Percentiles rank a stretch among this genome's conserved stretches.
Conservation (phyloP, 2,888 invertebrate species). For the Agrochola macilenta region DNA sequence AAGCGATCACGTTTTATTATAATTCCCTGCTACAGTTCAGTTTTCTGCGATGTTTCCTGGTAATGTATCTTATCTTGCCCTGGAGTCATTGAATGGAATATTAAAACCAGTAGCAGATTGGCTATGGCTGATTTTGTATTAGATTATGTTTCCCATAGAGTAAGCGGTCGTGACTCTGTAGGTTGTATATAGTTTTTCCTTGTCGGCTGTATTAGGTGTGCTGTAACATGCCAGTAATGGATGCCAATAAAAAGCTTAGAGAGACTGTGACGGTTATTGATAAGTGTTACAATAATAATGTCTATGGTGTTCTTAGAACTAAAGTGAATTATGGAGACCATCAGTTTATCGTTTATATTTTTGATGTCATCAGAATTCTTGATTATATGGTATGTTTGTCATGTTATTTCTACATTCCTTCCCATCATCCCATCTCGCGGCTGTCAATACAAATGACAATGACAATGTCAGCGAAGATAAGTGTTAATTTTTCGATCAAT, state of each 20-base stretch:
- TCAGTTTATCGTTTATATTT: constrained; percentile 9
- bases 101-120: constrained; percentile 64
- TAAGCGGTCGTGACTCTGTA: constrained; percentile 47
- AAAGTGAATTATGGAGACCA: constrained; percentile 1
- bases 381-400: not conserved
- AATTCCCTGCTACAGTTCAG: constrained; percentile 51
- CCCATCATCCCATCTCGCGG: not conserved
- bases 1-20: constrained; percentile 59
- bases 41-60: constrained; percentile 60
- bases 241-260: constrained; percentile 34
- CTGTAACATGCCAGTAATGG: constrained; percentile 31
- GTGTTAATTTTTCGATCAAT: constrained; percentile 24
- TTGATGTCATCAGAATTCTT: not conserved
- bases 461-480: not conserved
- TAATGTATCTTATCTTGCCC: constrained; percentile 61
- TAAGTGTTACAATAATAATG: constrained; percentile 14
- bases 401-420: constrained; percentile 1
- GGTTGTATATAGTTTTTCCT: constrained; percentile 45
- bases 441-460: constrained; percentile 3
- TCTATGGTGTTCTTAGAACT: constrained; percentile 25
- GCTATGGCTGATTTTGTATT: constrained; percentile 50
- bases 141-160: constrained; percentile 58
- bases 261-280: constrained; percentile 23
- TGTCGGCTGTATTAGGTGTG: constrained; percentile 29
- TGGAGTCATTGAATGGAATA: constrained; percentile 58